These are phyloP conservation scores for Nixonia krombeini DNA, from an alignment of 1,140 invertebrate species.

Conservation along the genomic window DNA sequence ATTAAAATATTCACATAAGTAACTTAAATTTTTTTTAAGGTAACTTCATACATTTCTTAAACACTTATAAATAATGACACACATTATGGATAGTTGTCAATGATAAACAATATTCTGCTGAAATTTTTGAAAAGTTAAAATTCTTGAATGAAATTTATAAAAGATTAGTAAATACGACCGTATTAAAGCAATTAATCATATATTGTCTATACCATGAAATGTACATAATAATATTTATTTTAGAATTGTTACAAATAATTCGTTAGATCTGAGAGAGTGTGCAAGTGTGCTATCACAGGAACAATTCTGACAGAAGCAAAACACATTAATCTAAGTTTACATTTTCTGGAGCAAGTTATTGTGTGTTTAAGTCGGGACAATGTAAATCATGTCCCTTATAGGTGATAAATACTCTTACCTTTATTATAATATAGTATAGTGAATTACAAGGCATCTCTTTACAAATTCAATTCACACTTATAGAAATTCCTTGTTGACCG, in stretches of 20 bases:
- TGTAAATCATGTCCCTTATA: constrained; percentile 76
- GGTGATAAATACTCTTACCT: constrained; percentile 42
- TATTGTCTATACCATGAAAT: no score
- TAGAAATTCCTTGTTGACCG: constrained; percentile 77
- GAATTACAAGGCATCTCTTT: constrained; percentile 14
- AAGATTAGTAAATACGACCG: no score
- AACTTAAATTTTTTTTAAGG: no score
- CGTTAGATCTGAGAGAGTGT: constrained; percentile 69
- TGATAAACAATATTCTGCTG: background rate
- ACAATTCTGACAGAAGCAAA: constrained; percentile 75
- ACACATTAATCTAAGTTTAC: constrained; percentile 78
- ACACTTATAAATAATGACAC: no score
- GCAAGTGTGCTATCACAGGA: constrained; percentile 69
- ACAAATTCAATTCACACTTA: constrained; percentile 23
- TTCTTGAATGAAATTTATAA: no score
- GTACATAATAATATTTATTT: constrained; percentile 1
- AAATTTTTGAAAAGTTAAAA: background rate
- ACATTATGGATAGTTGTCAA: no score
- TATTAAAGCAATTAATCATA: no score
- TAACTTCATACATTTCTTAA: no score
- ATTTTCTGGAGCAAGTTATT: constrained; percentile 80
- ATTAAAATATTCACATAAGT: no score
- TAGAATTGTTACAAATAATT: constrained; percentile 2
- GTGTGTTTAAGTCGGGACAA: constrained; percentile 75
- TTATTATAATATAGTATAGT: no score